Evolutionary conservation across 92 coral and sea anemone species (phyloP).

Genomic region (Meandrina meandrites): DNA sequence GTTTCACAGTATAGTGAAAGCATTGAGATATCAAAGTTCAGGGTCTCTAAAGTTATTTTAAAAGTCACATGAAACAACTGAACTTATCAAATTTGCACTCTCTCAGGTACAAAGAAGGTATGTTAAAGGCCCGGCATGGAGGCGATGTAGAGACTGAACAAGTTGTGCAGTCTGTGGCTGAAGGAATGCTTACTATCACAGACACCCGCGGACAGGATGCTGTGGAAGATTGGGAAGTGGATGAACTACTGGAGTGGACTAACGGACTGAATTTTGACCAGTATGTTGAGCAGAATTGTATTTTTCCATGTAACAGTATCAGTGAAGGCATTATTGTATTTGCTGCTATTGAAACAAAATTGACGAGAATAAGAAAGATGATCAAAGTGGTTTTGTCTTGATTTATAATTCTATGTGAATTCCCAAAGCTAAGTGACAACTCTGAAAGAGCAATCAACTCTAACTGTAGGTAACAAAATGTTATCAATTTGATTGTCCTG

Average conservation of each 20-base stretch:
- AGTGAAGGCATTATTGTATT: neutral
- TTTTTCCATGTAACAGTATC: neutral
- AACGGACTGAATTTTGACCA: conserved; percentile 91
- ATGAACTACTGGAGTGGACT: conserved; percentile 97
- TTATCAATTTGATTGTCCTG: neutral
- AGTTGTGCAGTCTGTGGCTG: conserved; percentile 78
- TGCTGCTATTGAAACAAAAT: neutral
- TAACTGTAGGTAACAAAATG: neutral
- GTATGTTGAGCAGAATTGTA: conserved; percentile 34
- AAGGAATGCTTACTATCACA: conserved; percentile 84
- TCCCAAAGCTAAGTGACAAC: neutral
- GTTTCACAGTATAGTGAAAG: no score
- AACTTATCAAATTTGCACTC: neutral
- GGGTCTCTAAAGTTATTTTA: no score
- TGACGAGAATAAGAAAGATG: neutral
- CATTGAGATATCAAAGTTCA: no score
- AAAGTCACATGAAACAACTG: no score
- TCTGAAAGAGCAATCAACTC: neutral
- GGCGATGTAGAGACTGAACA: conserved; percentile 65
- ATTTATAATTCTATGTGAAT: neutral
- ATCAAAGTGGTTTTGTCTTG: neutral
- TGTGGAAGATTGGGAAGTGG: conserved; percentile 99
- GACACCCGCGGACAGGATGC: conserved; percentile 86
- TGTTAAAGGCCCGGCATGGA: conserved; percentile 78
- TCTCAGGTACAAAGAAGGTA: conserved; percentile 87